Evolutionary conservation across 1,140 invertebrate species (phyloP), one percentile per base, ranked within the genome.

Genomic region (Plodia interpunctella): DNA sequence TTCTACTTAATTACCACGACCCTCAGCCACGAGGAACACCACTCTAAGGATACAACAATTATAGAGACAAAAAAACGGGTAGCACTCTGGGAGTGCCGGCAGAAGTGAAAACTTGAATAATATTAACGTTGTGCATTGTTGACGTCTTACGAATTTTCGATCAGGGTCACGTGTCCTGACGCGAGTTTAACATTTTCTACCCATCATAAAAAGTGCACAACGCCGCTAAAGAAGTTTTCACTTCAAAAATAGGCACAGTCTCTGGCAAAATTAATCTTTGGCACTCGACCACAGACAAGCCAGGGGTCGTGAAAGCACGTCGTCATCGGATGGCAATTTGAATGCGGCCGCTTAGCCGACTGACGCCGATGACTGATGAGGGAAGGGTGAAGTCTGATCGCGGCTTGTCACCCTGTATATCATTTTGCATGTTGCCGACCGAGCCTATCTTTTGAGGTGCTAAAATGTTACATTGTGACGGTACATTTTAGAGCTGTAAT

Each of bases 281-380:
- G 19, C 55, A 25, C 49, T 70, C 72, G 74, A 67, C 73, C 83
- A 78, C 72, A 83, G 78, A 73, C 68, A 78, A 80, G 74, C 59
- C 75, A 73, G 74, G 83, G 85, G 82, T 80, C 74, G 78, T 68
- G 76, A 87, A 87, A 87, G 81, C 80, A 84, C 83, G 78, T 65
- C 82, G 86, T 88, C 86, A 88, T 87, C 76, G 74, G 60, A 72
- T 74, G 74, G 83, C 78, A 88, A 88, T 88, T 88, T 88, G 86
- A 88, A 88, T 88, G 85, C 73, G 82, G 78, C 77, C 83, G 83
- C 83, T 87, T 87, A 87, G 85, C 80, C 76, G 78, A 70, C 60
- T 83, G 81, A 83, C 81, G 76, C 73, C 67, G 72, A 88, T 88
- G 86, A 88, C 83, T 88, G 86, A 88, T 88, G 86, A 83, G 77